These are phyloP conservation scores for Mellivora capensis DNA, from an alignment of 2,113 vertebrate genomes.

Conservation along the genomic window DNA sequence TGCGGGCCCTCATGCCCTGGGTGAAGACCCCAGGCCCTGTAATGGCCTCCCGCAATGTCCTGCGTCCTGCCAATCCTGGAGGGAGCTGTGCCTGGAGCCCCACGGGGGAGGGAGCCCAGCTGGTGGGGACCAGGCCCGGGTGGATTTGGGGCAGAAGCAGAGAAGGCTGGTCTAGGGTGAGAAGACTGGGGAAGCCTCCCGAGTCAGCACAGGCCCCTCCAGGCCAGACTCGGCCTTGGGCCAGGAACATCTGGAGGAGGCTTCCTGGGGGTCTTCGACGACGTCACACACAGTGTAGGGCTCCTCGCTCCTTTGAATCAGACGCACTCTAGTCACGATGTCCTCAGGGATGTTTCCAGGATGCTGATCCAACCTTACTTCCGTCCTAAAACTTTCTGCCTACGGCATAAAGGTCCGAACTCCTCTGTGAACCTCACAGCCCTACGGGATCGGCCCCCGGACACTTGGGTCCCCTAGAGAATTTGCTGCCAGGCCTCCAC, in stretches of 20 bases:
- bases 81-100: background rate
- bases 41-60: background rate
- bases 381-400: background rate
- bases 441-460: background rate
- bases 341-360: too few relatives aligned
- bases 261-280: too few relatives aligned
- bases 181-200: background rate
- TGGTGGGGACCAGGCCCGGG: accelerated
- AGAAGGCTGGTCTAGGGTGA: too few relatives aligned
- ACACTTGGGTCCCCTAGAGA: background rate
- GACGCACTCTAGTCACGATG: accelerated
- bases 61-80: accelerated
- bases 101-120: accelerated
- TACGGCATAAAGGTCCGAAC: background rate
- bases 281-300: background rate
- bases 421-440: background rate
- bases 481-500: background rate
- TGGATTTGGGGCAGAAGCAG: background rate
- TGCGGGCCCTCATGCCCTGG: background rate
- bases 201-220: too few relatives aligned
- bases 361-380: background rate
- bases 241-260: background rate
- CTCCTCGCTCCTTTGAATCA: too few relatives aligned
- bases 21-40: background rate
- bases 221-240: accelerated